Evolutionary conservation across 2,888 invertebrate genomes (phyloP).

Genomic region (Ochropacha duplaris): DNA sequence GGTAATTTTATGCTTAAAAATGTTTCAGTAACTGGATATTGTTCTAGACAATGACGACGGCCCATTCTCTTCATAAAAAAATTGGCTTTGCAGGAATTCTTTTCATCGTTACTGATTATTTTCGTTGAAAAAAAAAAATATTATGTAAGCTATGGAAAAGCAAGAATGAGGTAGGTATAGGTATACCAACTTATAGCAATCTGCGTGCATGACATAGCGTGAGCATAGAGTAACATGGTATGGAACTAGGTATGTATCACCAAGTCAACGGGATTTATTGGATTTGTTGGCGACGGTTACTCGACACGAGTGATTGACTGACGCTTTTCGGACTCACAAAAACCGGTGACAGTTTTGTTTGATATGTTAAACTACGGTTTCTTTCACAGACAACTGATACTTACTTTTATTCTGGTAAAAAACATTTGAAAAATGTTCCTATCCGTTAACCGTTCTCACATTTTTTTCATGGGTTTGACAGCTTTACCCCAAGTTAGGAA

Average conservation of each 20-base stretch:
- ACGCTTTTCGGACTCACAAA: slow-evolving; percentile 15
- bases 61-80: neutral
- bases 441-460: neutral
- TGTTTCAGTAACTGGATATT: neutral
- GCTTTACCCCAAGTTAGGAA: no score
- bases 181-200: no score
- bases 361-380: slow-evolving; percentile 1
- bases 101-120: neutral
- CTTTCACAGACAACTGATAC: neutral
- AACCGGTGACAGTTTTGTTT: slow-evolving; percentile 8
- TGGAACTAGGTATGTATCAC: neutral
- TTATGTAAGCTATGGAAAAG: no score
- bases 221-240: neutral
- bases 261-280: slow-evolving; percentile 33
- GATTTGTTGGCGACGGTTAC: slow-evolving; percentile 20
- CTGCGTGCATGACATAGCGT: neutral
- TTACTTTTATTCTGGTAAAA: neutral
- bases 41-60: neutral
- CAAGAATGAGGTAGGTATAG: no score
- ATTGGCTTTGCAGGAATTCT: neutral
- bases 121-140: no score
- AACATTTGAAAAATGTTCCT: neutral
- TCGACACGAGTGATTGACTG: slow-evolving; percentile 26
- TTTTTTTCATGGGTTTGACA: neutral
- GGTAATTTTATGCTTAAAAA: slow-evolving; percentile 13